Evolutionary conservation across 2,888 invertebrate genomes (phyloP), one percentile per base, ranked within the genome.

Genomic region (Caenorhabditis becei): DNA sequence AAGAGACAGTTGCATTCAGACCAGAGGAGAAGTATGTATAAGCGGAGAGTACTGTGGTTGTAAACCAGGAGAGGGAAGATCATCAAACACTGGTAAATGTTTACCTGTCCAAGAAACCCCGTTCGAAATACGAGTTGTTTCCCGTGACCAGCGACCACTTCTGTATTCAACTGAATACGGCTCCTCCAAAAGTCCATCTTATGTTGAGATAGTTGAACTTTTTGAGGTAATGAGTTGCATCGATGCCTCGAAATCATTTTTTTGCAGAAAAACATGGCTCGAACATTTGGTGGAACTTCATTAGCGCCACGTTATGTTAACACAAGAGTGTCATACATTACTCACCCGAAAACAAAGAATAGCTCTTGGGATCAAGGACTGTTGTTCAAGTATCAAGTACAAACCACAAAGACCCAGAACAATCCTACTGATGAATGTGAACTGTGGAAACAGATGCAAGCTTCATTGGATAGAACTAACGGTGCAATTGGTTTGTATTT

Each of bases 261-360:
- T 35, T 47, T 77, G 54, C 49, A 80, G 79, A 81, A 85, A 44
- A 91, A 91, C 53, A 83, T 91, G 61, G 88, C 88, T n/a, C 67
- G 86, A 35, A 88, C 89, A 1, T 86, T 90, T 58, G 90, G 88
- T 35, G 87, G 88, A 56, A 90, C 89, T 2, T 70, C 84, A 8
- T 86, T 87, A 61, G 87, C 89, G 3, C 88, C 87, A 20, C 74
- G 88, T 24, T 91, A 89, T 74, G 88, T 91, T 18, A 86, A 82
- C 78, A 88, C 89, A 24, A 77, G 88, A 65, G 88, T 89, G 24
- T 80, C 85, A 51, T 91, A 86, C 75, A 88, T 91, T 70, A 88
- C 88, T 16, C 91, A 91, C 71, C 91, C 91, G 24, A 88, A 89
- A 84, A 89, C 89, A 1, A 86, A 90, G 62, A 91, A 91, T 67